Percentiles rank a stretch among this genome's conserved stretches.
phyloP scores from a whole-genome alignment of 2,797 vertebrate genomes.

The Craterocephalus amniculus region DNA sequence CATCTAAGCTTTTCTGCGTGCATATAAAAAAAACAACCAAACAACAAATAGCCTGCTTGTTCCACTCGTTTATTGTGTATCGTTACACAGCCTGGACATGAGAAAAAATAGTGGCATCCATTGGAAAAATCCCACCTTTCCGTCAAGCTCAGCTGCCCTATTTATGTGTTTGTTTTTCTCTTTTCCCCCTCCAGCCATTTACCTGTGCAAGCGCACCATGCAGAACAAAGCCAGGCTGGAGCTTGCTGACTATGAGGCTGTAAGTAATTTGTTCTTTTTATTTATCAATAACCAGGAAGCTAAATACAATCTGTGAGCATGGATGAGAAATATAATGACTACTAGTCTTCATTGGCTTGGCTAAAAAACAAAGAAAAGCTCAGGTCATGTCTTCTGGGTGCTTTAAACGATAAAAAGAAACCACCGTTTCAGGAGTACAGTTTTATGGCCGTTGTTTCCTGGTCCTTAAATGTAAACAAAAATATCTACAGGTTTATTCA shows the following conservation, averaged over 20 bases:
- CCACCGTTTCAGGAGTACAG: conserved; percentile 25
- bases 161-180: conserved; percentile 31
- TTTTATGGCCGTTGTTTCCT: conserved; percentile 26
- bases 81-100: conserved; percentile 48
- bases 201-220: conserved; percentile 98
- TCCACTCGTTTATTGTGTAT: conserved; percentile 43
- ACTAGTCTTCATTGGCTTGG: conserved; percentile 25
- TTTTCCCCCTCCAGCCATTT: conserved; percentile 86
- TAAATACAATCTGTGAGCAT: conserved; percentile 1
- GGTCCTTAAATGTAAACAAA: conserved; percentile 37
- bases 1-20: conserved; percentile 32
- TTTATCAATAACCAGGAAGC: conserved; percentile 23
- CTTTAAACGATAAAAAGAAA: conserved; percentile 13
- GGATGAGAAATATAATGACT: conserved; percentile 30
- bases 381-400: conserved; percentile 7
- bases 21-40: conserved; percentile 29
- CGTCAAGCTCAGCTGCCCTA: conserved; percentile 22
- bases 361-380: conserved; percentile 22
- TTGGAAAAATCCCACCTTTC: conserved; percentile 7
- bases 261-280: conserved; percentile 80
- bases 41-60: not conserved
- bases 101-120: not conserved
- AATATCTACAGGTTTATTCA: conserved; percentile 24
- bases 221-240: conserved; percentile 97
- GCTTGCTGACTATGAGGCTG: conserved; percentile 95